A percentile compares a stretch with the other conserved stretches of the same genome.
Conservation (phyloP, 2,113 vertebrate species). For the Pygathrix nemaeus region DNA sequence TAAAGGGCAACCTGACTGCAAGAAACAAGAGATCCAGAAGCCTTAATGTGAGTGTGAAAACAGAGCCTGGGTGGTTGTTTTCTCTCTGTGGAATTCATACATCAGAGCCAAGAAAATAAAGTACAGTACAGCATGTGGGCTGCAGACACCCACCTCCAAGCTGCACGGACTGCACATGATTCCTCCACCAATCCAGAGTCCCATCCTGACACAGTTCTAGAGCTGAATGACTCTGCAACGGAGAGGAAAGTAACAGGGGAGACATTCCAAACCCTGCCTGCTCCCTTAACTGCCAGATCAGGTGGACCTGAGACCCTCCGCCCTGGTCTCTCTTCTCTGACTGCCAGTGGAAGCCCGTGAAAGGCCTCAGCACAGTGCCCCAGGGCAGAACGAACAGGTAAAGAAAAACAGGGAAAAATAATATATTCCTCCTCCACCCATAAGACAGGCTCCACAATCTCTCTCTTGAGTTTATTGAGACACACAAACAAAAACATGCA, state of each 20-base stretch:
- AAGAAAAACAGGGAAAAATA: not conserved
- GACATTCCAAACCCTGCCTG: not conserved
- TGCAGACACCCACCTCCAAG: constrained; percentile 77
- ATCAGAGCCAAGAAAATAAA: constrained; percentile 76
- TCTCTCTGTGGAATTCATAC: constrained; percentile 36
- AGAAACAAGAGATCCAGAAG: constrained; percentile 13
- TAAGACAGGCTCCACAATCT: not conserved
- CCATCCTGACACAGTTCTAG: not conserved
- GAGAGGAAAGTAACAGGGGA: not conserved
- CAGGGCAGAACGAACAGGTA: not conserved
- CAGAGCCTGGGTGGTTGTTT: constrained; percentile 39
- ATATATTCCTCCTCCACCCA: not conserved
- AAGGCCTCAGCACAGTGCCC: not conserved
- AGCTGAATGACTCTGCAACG: not conserved
- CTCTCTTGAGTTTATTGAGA: not conserved
- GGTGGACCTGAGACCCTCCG: not conserved
- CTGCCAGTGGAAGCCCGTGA: not conserved
- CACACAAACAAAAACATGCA: not conserved
- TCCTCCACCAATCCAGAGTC: not conserved
- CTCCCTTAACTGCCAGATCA: not conserved
- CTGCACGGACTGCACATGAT: not conserved
- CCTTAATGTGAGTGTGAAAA: not conserved
- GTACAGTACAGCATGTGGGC: constrained; percentile 68
- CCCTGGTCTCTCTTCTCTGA: not conserved
- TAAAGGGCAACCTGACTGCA: not conserved